Conservation (phyloP, 2,888 invertebrate genomes). For the Oscheius sp. region DNA sequence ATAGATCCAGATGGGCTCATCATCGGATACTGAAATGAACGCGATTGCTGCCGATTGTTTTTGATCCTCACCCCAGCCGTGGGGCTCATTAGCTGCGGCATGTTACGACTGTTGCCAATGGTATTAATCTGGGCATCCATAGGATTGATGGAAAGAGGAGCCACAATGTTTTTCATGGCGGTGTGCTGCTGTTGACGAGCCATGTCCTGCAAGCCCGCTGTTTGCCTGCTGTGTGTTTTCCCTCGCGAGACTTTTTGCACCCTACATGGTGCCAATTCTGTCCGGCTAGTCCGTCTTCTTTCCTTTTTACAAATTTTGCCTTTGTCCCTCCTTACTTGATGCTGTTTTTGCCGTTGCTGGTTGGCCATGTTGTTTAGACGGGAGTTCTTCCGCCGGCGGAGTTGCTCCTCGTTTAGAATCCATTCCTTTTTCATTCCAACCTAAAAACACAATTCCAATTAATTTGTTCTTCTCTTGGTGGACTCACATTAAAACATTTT, state of each 20-base stretch:
- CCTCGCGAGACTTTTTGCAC: neutral
- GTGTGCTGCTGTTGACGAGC: slow-evolving; percentile 18
- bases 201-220: slow-evolving; percentile 14
- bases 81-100: slow-evolving; percentile 20
- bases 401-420: slow-evolving; percentile 94
- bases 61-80: slow-evolving; percentile 14
- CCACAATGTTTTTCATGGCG: neutral
- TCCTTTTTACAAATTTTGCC: neutral
- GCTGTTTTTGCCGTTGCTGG: slow-evolving; percentile 40
- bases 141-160: slow-evolving; percentile 28
- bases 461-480: neutral
- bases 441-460: slow-evolving; percentile 40
- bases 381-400: slow-evolving; percentile 69
- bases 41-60: neutral
- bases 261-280: slow-evolving; percentile 7
- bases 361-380: slow-evolving; percentile 64
- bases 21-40: slow-evolving; percentile 48
- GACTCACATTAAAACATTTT: slow-evolving; percentile 82
- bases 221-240: neutral
- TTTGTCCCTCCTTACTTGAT: slow-evolving; percentile 12
- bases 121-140: slow-evolving; percentile 31
- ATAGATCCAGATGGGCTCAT: slow-evolving; percentile 55
- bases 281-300: neutral
- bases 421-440: slow-evolving; percentile 98
- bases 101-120: slow-evolving; percentile 8